Conservation (phyloP, 2,113 vertebrate species). For the Aleadryas rufinucha region DNA sequence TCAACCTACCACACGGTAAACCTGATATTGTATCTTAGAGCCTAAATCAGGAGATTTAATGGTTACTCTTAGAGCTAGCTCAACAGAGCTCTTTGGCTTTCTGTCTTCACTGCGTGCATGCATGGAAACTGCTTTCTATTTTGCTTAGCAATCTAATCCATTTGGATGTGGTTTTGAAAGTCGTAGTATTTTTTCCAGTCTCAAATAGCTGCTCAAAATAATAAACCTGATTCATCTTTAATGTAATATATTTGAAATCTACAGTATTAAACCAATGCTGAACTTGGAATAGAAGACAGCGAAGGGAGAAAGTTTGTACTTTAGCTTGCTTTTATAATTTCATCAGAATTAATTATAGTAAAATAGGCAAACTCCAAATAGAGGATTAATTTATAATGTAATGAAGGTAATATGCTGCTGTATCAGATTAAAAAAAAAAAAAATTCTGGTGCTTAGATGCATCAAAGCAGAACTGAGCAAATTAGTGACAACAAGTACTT, state of each 20-base stretch:
- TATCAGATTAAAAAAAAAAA: background rate
- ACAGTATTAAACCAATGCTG: background rate
- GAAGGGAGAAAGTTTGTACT: background rate
- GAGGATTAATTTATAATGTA: background rate
- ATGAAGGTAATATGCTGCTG: background rate
- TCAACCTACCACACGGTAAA: no score
- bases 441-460: background rate
- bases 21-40: background rate
- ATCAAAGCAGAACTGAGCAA: background rate
- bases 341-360: background rate
- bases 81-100: background rate
- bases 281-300: background rate
- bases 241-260: background rate
- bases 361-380: background rate
- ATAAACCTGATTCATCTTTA: background rate
- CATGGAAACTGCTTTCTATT: background rate
- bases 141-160: background rate
- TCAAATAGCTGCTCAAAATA: background rate
- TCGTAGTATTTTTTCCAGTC: background rate
- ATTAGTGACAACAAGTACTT: background rate
- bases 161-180: background rate
- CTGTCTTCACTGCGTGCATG: background rate
- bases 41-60: slow-evolving; percentile 42
- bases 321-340: background rate
- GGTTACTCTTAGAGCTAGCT: background rate